Base-by-base conservation (phyloP, 1,140 invertebrate species). In the Drosophila kikkawai region DNA sequence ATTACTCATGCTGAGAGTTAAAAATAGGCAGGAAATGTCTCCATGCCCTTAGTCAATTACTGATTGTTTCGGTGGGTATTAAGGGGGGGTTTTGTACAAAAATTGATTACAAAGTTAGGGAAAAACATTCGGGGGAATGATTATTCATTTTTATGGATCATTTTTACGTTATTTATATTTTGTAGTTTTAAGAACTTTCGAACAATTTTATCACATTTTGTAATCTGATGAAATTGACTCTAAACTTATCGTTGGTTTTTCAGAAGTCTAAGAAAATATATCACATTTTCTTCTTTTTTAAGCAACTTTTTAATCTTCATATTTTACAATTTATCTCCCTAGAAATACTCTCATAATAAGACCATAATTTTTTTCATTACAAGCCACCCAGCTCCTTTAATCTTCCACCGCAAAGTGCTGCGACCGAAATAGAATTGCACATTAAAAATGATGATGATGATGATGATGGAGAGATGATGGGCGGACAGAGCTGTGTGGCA, bases 391-490 rank as follows among this genome's bases (percentile, higher is more conserved):
- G n/a, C 44, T 51, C 17, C 29, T 73, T 73, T 60, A 58, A 73
- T 73, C 45, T 60, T 39, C 15, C 17, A 15, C 41, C 42, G 39
- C 34, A 55, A 64, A 70, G 70, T 44, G 32, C 44, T 50, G 60
- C 45, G 45, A 45, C 60, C 51, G 58, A 58, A 83, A 86, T 80
- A 76, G 51, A 83, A 83, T 87, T 69, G 76, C 80, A 63, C 80
- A 83, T 77, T 64, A 80, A 83, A 77, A 65, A 67, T 80, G 67
- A 87, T 79, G 83, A 78, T 63, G 64, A 61, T 45, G 39, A 29
- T 15, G 22, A 61, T 69, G 59, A 41, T 61, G 29, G 47, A 42
- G 48, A 36, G 42, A 45, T 45, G 32, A 61, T 17, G 57, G 15
- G 50, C 11, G 22, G 44, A 55, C 32, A 39, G 36, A 26, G 66